These are phyloP conservation scores for Eurytoma adleriae DNA, from an alignment of 2,888 invertebrate genomes.

Conservation along the genomic window DNA sequence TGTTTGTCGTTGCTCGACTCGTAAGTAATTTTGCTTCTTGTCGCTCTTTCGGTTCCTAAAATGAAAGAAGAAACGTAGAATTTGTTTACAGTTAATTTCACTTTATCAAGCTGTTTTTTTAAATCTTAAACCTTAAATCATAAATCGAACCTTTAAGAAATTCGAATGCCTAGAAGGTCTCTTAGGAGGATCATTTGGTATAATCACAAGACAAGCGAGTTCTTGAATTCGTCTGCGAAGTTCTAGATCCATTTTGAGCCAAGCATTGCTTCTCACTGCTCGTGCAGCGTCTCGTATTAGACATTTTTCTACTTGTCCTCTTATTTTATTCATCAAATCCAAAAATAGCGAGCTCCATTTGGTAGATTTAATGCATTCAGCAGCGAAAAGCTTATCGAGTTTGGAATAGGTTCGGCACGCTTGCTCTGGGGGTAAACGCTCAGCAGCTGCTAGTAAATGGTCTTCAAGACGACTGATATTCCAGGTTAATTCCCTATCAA, in stretches of 20 bases:
- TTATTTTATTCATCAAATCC: slow-evolving; percentile 81
- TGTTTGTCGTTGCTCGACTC: slow-evolving; percentile 66
- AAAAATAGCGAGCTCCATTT: slow-evolving; percentile 79
- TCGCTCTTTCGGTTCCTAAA: slow-evolving; percentile 53
- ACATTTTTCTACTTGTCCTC: slow-evolving; percentile 83
- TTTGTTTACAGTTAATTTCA: background rate
- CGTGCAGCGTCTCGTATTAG: slow-evolving; percentile 84
- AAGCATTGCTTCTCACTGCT: slow-evolving; percentile 81
- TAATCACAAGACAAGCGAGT: slow-evolving; percentile 78
- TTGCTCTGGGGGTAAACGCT: slow-evolving; percentile 87
- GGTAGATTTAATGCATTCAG: slow-evolving; percentile 72
- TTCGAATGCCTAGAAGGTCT: slow-evolving; percentile 71
- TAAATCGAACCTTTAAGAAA: slow-evolving; percentile 65
- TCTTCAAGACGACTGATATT: slow-evolving; percentile 87
- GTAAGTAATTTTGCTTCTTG: slow-evolving; percentile 68
- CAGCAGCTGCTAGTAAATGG: slow-evolving; percentile 87
- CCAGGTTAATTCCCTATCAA: slow-evolving; percentile 85
- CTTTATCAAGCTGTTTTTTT: background rate
- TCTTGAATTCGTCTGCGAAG: slow-evolving; percentile 82
- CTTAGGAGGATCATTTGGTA: slow-evolving; percentile 75
- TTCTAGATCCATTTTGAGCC: slow-evolving; percentile 81
- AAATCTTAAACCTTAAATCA: background rate
- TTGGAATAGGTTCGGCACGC: slow-evolving; percentile 87
- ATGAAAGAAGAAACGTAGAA: slow-evolving; percentile 4
- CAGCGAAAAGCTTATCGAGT: slow-evolving; percentile 69